These are phyloP conservation scores for Aleadryas rufinucha DNA, from an alignment of 2,113 vertebrate genomes.

Conservation along the genomic window DNA sequence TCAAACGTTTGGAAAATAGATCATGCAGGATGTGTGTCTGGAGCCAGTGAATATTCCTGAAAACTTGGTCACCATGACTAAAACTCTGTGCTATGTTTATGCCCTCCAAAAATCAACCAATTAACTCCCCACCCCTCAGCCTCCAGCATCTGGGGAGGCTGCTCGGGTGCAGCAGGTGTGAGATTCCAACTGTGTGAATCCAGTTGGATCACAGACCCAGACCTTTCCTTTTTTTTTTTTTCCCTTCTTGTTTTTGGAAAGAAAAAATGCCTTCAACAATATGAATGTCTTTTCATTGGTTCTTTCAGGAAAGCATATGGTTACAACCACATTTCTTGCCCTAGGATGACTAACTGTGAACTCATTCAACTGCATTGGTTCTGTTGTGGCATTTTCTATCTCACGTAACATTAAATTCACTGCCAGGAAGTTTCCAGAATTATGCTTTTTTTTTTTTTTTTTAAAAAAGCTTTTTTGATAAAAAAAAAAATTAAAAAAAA, in stretches of 20 bases:
- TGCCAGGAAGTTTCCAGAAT: slow-evolving; percentile 54
- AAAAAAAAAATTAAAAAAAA: slow-evolving; percentile 20
- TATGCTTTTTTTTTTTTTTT: background rate
- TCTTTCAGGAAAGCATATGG: slow-evolving; percentile 60
- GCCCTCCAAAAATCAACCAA: background rate
- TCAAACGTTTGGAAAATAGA: background rate
- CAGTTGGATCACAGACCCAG: slow-evolving; percentile 39
- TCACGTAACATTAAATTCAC: slow-evolving; percentile 43
- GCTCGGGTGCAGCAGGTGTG: background rate
- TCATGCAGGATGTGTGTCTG: background rate
- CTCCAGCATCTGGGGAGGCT: slow-evolving; percentile 19
- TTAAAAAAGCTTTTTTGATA: background rate
- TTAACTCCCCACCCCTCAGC: background rate
- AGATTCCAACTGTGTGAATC: slow-evolving; percentile 35
- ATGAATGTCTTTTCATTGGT: slow-evolving; percentile 57
- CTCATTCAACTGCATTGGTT: slow-evolving; percentile 48
- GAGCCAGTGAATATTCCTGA: background rate
- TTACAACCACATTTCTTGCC: slow-evolving; percentile 61
- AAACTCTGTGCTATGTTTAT: background rate
- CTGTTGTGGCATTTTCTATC: slow-evolving; percentile 56
- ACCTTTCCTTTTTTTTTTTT: background rate
- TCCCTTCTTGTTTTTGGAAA: slow-evolving; percentile 28
- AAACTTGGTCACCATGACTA: background rate
- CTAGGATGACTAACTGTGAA: slow-evolving; percentile 68
- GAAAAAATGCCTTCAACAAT: slow-evolving; percentile 55